Conservation (phyloP, 2,797 vertebrate species). For the Chelon auratus region DNA sequence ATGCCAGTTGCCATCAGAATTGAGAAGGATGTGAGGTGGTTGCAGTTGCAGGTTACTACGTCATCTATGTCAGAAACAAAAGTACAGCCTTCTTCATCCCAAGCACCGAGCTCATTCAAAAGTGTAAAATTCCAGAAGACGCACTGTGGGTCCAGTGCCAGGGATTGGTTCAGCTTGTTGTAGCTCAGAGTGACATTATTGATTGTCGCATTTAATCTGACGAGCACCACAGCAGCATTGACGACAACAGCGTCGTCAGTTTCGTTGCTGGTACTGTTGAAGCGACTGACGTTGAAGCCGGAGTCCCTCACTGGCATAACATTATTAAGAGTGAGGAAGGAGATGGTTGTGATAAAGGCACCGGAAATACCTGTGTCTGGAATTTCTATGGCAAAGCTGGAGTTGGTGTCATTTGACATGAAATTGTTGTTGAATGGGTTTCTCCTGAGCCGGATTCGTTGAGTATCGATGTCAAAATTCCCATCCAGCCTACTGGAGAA, state of each 20-base stretch:
- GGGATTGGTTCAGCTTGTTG: slow-evolving; percentile 60
- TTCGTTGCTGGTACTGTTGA: not conserved
- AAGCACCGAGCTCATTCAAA: slow-evolving; percentile 63
- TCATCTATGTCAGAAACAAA: slow-evolving; percentile 22
- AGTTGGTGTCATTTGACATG: slow-evolving; percentile 62
- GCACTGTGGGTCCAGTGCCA: slow-evolving; percentile 77
- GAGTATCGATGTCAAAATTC: slow-evolving; percentile 47
- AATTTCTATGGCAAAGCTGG: slow-evolving; percentile 78
- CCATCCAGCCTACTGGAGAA: slow-evolving; percentile 44
- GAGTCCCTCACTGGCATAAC: slow-evolving; percentile 75
- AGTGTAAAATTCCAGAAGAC: slow-evolving; percentile 92
- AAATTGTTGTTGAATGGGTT: slow-evolving; percentile 43
- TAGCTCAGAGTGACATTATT: slow-evolving; percentile 83
- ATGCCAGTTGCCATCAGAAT: slow-evolving; percentile 88
- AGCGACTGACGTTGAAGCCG: not conserved
- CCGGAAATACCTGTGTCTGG: not conserved
- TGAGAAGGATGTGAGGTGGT: slow-evolving; percentile 92
- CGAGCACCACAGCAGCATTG: slow-evolving; percentile 85
- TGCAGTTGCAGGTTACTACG: slow-evolving; percentile 70
- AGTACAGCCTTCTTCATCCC: slow-evolving; percentile 86
- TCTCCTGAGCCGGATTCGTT: slow-evolving; percentile 75
- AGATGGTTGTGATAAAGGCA: slow-evolving; percentile 82
- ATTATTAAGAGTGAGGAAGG: slow-evolving; percentile 80
- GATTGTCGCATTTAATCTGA: slow-evolving; percentile 72
- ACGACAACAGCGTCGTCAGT: slow-evolving; percentile 49